Conservation (phyloP, 2,888 invertebrate species). For the Oligia fasciuncula region DNA sequence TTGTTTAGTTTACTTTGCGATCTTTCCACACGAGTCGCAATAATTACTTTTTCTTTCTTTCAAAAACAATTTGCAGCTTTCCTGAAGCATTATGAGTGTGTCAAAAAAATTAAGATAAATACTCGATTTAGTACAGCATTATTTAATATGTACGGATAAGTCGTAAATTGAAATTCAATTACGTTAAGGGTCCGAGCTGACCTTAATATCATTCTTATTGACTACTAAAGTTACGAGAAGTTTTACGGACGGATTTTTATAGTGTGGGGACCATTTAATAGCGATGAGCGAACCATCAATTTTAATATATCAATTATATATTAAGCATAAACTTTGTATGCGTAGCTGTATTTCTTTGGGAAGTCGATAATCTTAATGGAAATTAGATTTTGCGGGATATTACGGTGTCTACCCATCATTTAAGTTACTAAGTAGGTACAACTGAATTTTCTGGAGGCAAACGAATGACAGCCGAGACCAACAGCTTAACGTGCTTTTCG, state of each 20-base stretch:
- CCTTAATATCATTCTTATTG: slow-evolving; percentile 71
- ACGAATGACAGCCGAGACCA: no score
- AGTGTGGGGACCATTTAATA: slow-evolving; percentile 58
- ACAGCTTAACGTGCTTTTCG: no score
- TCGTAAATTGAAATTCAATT: slow-evolving; percentile 76
- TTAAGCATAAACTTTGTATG: slow-evolving; percentile 36
- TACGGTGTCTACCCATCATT: not conserved
- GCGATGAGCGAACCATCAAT: slow-evolving; percentile 56
- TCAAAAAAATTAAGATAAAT: slow-evolving; percentile 23
- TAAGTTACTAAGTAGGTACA: not conserved
- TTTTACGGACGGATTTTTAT: slow-evolving; percentile 66
- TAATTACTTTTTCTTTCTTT: no score
- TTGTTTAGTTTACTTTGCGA: no score
- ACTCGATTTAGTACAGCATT: slow-evolving; percentile 27
- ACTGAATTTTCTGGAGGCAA: not conserved
- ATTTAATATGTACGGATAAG: slow-evolving; percentile 64
- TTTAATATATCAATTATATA: slow-evolving; percentile 63
- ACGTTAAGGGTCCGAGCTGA: slow-evolving; percentile 68
- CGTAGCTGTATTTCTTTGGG: slow-evolving; percentile 39
- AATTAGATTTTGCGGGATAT: slow-evolving; percentile 7
- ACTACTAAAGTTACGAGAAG: slow-evolving; percentile 64
- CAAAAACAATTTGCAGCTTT: slow-evolving; percentile 30
- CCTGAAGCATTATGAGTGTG: not conserved
- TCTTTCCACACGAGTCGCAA: no score
- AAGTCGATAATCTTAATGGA: slow-evolving; percentile 9